Conservation (phyloP, 2,797 vertebrate genomes). For the Erethizon dorsatum region DNA sequence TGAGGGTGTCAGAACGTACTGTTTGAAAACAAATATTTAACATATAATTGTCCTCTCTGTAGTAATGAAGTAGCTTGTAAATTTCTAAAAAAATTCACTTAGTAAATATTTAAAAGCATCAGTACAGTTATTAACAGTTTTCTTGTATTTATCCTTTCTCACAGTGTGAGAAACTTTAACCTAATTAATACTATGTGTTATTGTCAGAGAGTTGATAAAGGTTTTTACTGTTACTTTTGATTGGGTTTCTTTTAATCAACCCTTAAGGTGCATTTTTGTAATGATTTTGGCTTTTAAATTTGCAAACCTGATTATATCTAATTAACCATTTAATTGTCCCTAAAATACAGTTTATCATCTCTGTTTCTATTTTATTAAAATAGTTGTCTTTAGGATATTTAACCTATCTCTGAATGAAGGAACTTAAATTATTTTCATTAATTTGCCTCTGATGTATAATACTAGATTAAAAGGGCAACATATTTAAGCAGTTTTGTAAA, state of each 20-base stretch:
- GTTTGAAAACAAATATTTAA: conserved; percentile 66
- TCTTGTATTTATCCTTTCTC: conserved; percentile 66
- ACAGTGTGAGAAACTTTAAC: conserved; percentile 65
- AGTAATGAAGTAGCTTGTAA: conserved; percentile 44
- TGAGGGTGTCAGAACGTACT: conserved; percentile 45
- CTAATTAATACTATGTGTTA: conserved; percentile 46
- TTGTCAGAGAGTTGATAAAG: conserved; percentile 66
- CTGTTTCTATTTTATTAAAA: conserved; percentile 74
- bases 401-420: conserved; percentile 50
- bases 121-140: conserved; percentile 64
- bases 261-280: conserved; percentile 55
- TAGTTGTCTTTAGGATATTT: background rate
- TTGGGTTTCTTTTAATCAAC: conserved; percentile 50
- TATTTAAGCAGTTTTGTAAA: conserved; percentile 66
- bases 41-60: conserved; percentile 44
- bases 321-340: conserved; percentile 61
- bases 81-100: conserved; percentile 49
- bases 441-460: conserved; percentile 64
- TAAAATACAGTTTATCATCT: conserved; percentile 70
- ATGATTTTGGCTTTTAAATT: conserved; percentile 72
- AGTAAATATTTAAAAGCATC: conserved; percentile 56
- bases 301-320: conserved; percentile 22
- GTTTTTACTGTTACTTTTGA: conserved; percentile 39
- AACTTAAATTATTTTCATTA: conserved; percentile 79
- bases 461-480: conserved; percentile 36